Evolutionary conservation across 2,797 vertebrate species (phyloP), one percentile per base, ranked within the genome.

Genomic region (Spondyliosoma cantharus): DNA sequence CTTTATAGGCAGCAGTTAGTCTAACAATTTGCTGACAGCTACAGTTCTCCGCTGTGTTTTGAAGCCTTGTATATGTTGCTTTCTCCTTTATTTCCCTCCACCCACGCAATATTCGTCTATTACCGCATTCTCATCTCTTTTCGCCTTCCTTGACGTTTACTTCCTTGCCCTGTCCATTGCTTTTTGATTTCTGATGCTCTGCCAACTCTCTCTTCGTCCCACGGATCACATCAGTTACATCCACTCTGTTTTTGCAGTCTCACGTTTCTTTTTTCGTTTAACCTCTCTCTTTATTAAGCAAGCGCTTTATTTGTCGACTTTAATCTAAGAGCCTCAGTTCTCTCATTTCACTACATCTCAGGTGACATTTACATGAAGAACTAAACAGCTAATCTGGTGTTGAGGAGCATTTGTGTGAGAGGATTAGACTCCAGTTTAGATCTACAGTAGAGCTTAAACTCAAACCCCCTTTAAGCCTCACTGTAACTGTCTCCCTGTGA

Each of bases 1-100:
- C 76, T 87, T 93, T 93, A 93, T 91, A 78, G 86, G 82, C 66
- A 78, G 85, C 86, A 85, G 77, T 93, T 85, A 90, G 73, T 75
- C 56, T 68, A 81, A 83, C 77, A 88, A 76, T 86, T 82, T 89
- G 87, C 91, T 90, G 88, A 91, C 87, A 82, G 85, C 78, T 57
- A 63, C 73, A 71, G 50, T 79, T 90, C 90, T 88, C 74, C 69
- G 68, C 64, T 76, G 56, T 78, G 80, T 86, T 89, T 84, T 78
- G 60, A 79, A 22, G 64, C 60, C 75, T 82, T 89, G 82, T 77
- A 53, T 62, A 58, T 88, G 48, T 85, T 61, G 42, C 52, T 74
- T 69, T 78, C 75, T 77, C 32, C 63, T 80, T 78, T 56, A 63
- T 83, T 76, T 45, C 15, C 76, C 77, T 80, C 80, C 50, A 54